Evolutionary conservation across 2,888 invertebrate species (phyloP), one percentile per base, ranked within the genome.

Genomic region (Amblyteles armatorius): DNA sequence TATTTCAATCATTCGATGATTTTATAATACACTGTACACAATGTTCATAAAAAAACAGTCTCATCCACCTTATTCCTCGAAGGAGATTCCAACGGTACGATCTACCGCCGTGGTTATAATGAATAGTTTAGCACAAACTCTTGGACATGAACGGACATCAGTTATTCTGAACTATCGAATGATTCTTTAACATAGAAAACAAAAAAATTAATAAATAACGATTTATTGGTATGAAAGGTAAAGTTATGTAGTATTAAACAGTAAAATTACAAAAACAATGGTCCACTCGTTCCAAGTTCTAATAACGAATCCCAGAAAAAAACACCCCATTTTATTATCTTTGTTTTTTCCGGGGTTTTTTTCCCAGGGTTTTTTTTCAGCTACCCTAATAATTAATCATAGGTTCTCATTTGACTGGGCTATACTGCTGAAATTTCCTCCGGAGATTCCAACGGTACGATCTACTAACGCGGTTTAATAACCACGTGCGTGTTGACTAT

Each of bases 21-120:
- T 83, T 63, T 78, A 44, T 72, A 80, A 78, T 84, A 84, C 84
- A 84, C 84, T 84, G 81, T 84, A 84, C 84, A 84, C 44, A 60
- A 48, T 55, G 65, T 79, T 71, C 60, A 60, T 73, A 83, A 60
- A 78, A 83, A 73, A 76, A 73, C 16, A 72, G 22, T 33, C 65
- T 40, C 57, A n/a, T 57, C 22, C 44, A 44, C 3, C 40, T 48
- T 22, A 63, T 78, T 73, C 26, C 6, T 22, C 48, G 40, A 79
- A 40, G n/a, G 16, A 77, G 13, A 84, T 80, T 82, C 48, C 74
- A 79, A 69, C 6, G 63, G 22, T 55, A 71, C 60, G 52, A 63
- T 65, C 68, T 44, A 52, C 50, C 50, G n/a, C 50, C 57, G 57
- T 0, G 22, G 29, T 11, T 44, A 9, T 1, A 52, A 29, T 69